Evolutionary conservation across 2,888 invertebrate species (phyloP), one percentile per base, ranked within the genome.

Genomic region (Rhopalosiphum nymphaeae): DNA sequence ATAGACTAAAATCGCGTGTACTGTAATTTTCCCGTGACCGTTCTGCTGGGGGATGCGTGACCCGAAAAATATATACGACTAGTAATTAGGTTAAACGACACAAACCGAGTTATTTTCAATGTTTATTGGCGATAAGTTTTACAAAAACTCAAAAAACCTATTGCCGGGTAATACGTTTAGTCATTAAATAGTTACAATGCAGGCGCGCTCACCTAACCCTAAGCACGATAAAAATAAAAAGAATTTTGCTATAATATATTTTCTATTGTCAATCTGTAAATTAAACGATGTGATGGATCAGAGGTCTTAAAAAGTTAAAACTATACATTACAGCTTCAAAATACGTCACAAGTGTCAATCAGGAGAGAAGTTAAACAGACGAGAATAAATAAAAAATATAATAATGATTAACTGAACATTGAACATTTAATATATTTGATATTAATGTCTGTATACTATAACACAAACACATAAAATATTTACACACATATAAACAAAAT

Each of bases 31-130:
- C 21, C 86, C 36, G 11, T 56, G 26, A 36, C 13, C 29, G 44
- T 57, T 57, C 7, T 7, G 13, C 3, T 25, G 1, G 11, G 10
- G 46, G 86, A 91, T 91, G 57, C 91, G 91, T 91, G 91, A 91
- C 91, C 36, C 86, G n/a, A 61, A 13, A 0, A 91, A 61, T 36
- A 46, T 84, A 44, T 26, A 78, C 57, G 46, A 91, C 61, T 46
- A 11, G 57, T 86, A 91, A 86, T 91, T 91, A 57, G 57, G 86
- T 91, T 91, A 86, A 91, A 91, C 56, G 9, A 85, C n/a, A 21
- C 57, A n/a, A 90, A 57, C 57, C 25, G n/a, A 4, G 57, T 61
- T 57, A 57, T 86, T 86, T 86, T 91, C 26, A 86, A 86, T 57
- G 86, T 61, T 57, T 0, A 26, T 86, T 86, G 13, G 86, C 26